Base-by-base conservation (phyloP, 2,888 invertebrate species). In the Yponomeuta sedellus region DNA sequence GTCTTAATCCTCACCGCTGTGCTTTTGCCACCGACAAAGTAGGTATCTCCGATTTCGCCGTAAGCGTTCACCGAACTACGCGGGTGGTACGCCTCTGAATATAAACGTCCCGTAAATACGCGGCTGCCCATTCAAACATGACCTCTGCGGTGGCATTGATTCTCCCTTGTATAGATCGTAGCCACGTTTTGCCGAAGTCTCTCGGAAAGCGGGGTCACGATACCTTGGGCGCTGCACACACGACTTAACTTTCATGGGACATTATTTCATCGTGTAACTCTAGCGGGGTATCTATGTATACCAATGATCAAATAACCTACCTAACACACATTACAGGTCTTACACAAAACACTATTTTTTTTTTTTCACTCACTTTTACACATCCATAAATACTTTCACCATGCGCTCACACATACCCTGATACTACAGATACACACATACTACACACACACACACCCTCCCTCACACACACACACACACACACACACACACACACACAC, bases 41-140 rank as follows among this genome's bases (percentile, higher is more conserved):
- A 44, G 74, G 75, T 77, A 77, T 81, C 81, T 81, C 83, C 76
- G 79, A 79, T 85, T 84, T 81, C 80, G 79, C 78, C 75, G 77
- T 73, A 75, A 76, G 75, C 68, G 74, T 63, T 58, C 75, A 75
- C 76, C 72, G 73, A 77, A 76, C 88, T 75, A 82, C 83, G 88
- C 86, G 88, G 86, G 88, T 86, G 88, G 88, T 79, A 80, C 74
- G 77, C 78, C 73, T 77, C 78, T 81, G 81, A 84, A 86, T 85
- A 85, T 85, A 88, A 85, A 85, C 83, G 79, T 79, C 73, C 78
- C 76, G 79, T 81, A 78, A 81, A 81, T 77, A 81, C 77, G 75
- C 74, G 76, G 56, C 64, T 71, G 74, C 73, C 77, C 76, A 77
- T 78, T 65, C 22, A 40, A 59, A 34, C 39, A 57, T 57, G 65